These are phyloP conservation scores for Zootermopsis nevadensis DNA, from an alignment of 2,888 invertebrate species.

Conservation along the genomic window DNA sequence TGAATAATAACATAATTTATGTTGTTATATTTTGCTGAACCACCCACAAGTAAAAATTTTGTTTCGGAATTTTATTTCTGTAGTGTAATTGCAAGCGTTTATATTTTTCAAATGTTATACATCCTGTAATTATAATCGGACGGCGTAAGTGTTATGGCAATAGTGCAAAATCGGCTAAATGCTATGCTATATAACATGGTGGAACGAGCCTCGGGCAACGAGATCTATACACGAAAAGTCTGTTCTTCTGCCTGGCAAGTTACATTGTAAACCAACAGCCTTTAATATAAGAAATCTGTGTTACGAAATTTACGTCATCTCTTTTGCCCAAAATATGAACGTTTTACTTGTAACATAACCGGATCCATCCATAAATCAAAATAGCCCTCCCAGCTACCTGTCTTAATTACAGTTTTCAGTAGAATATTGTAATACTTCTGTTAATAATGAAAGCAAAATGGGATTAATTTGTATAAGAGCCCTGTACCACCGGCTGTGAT, in stretches of 20 bases:
- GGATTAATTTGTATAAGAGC: not conserved
- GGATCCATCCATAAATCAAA: not conserved
- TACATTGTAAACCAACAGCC: not conserved
- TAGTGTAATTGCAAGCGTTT: not conserved
- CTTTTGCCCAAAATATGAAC: not conserved
- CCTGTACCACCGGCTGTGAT: not conserved
- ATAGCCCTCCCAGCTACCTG: not conserved
- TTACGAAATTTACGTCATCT: not conserved
- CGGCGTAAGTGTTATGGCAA: not conserved
- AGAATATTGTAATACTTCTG: not conserved
- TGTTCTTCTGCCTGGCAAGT: not conserved
- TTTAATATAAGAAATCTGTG: not conserved
- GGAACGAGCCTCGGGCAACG: not conserved
- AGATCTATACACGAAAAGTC: not conserved
- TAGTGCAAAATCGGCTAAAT: not conserved
- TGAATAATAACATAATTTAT: conserved; percentile 26
- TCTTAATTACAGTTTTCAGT: not conserved
- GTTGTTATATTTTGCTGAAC: not conserved
- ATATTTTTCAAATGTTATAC: not conserved
- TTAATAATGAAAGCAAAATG: not conserved
- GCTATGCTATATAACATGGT: conserved; percentile 10
- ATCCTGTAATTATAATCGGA: not conserved
- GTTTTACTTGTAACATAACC: not conserved
- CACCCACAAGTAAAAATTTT: not conserved
- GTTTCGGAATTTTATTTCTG: not conserved